Evolutionary conservation across 2,113 vertebrate genomes (phyloP).

Genomic region (Rissa tridactyla): DNA sequence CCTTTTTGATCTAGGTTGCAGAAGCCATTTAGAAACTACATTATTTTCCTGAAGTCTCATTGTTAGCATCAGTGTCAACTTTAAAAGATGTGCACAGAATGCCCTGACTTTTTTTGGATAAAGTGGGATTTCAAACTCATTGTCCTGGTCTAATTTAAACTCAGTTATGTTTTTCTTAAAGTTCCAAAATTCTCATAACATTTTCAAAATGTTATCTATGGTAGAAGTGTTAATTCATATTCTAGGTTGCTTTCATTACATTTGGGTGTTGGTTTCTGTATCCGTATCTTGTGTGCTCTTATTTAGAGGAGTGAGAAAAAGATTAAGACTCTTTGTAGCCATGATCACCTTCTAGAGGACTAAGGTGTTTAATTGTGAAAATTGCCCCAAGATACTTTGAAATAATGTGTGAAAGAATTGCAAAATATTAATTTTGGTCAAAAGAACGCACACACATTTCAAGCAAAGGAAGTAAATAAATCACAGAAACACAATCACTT

Average conservation of each 20-base stretch:
- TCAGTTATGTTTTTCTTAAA: background rate
- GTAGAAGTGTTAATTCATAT: background rate
- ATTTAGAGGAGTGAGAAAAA: background rate
- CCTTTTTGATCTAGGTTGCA: background rate
- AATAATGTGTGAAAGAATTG: background rate
- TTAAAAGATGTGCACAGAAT: background rate
- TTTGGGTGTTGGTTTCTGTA: background rate
- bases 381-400: background rate
- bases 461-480: constrained; percentile 69
- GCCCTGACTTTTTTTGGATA: background rate
- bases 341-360: background rate
- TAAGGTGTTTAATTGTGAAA: background rate
- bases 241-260: background rate
- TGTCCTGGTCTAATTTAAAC: background rate
- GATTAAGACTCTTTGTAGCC: background rate
- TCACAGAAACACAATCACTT: constrained; percentile 55
- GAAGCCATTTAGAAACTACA: background rate
- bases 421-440: constrained; percentile 66
- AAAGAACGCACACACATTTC: constrained; percentile 69
- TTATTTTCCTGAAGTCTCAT: background rate
- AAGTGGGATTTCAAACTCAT: background rate
- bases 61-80: rapidly evolving
- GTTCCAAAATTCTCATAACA: background rate
- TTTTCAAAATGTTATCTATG: background rate
- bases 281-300: background rate